These are phyloP conservation scores for Stegodyphus dumicola DNA, from an alignment of 1,140 invertebrate species.

Conservation along the genomic window DNA sequence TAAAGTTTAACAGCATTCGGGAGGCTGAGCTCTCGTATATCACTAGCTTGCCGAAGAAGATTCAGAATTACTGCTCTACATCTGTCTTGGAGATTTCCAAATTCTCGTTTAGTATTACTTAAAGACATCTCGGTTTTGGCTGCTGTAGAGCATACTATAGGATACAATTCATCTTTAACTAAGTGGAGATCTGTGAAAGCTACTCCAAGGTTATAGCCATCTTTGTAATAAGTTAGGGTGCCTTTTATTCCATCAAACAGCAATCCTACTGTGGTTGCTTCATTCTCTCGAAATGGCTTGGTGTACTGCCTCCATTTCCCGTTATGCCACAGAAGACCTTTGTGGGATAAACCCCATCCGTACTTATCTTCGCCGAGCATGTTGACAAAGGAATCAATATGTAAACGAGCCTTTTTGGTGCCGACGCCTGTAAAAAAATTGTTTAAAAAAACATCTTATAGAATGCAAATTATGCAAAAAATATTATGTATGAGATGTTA, in stretches of 20 bases:
- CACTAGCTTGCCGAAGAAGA: constrained; percentile 61
- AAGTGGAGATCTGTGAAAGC: constrained; percentile 70
- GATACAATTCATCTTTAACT: constrained; percentile 75
- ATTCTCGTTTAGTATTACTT: constrained; percentile 73
- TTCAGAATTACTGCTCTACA: constrained; percentile 67
- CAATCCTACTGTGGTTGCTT: constrained; percentile 75
- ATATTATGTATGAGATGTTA: neutral
- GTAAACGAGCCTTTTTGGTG: constrained; percentile 74
- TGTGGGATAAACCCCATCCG: constrained; percentile 81
- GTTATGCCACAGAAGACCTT: constrained; percentile 78
- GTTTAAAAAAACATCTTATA: neutral
- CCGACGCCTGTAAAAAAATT: constrained; percentile 70
- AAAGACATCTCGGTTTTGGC: constrained; percentile 81
- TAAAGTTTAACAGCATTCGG: constrained; percentile 67
- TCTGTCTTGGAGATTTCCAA: constrained; percentile 76
- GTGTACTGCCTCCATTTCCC: constrained; percentile 75
- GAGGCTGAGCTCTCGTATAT: constrained; percentile 65
- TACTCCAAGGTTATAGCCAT: constrained; percentile 75
- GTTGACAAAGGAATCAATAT: constrained; percentile 77
- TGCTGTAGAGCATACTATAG: constrained; percentile 79
- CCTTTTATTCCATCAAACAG: constrained; percentile 78
- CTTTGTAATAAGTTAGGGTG: constrained; percentile 80
- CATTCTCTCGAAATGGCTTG: constrained; percentile 78
- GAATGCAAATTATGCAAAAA: neutral
- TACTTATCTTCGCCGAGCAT: constrained; percentile 78